These are phyloP conservation scores for Lasioglossum vierecki DNA, from an alignment of 2,888 invertebrate species.

Conservation along the genomic window DNA sequence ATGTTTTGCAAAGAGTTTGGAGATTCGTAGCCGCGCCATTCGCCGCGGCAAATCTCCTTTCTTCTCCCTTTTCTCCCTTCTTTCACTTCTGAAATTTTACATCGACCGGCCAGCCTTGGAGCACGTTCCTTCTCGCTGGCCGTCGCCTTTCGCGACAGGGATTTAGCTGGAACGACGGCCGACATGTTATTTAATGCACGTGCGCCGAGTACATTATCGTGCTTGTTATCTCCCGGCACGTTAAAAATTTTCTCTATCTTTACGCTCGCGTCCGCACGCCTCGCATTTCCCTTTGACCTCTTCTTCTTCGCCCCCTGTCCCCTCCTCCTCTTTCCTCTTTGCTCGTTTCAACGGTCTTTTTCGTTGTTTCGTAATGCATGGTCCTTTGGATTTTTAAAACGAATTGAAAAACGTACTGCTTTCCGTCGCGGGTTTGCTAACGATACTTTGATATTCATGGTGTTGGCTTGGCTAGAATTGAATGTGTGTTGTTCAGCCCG, in stretches of 20 bases:
- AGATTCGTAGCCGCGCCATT: background rate
- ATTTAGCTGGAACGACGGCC: background rate
- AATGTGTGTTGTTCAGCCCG: background rate
- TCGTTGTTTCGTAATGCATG: background rate
- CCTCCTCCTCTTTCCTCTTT: background rate
- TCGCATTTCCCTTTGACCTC: background rate
- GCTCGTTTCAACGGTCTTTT: background rate
- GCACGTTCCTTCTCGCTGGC: background rate
- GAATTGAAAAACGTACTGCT: background rate
- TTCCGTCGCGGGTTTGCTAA: background rate
- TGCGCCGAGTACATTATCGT: slow-evolving; percentile 19
- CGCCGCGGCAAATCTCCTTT: background rate
- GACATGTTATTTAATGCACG: slow-evolving; percentile 28
- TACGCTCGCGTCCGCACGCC: background rate
- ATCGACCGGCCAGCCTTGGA: background rate
- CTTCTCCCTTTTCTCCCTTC: background rate
- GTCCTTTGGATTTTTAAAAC: background rate
- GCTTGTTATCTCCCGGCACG: slow-evolving; percentile 20
- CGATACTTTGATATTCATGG: background rate
- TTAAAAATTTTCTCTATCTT: slow-evolving; percentile 22
- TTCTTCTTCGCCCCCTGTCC: background rate
- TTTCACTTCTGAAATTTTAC: background rate
- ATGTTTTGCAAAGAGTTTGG: background rate
- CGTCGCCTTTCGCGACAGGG: background rate
- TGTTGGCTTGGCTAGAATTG: background rate